These are phyloP conservation scores for Phycodurus eques DNA, from an alignment of 2,113 vertebrate genomes.

Conservation along the genomic window DNA sequence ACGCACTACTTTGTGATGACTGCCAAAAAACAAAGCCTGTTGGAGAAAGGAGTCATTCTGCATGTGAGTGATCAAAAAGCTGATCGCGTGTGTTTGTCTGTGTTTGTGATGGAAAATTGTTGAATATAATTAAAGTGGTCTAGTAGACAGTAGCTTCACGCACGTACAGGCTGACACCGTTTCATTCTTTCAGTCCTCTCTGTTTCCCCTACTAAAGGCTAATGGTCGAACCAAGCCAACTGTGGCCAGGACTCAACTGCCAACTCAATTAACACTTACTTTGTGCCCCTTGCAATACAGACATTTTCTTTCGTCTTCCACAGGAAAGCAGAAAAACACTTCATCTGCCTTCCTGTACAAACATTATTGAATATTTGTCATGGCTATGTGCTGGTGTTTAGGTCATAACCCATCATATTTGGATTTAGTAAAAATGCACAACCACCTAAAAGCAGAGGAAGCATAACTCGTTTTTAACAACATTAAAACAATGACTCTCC, in stretches of 20 bases:
- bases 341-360: constrained; percentile 21
- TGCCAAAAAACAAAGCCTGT: constrained; percentile 96
- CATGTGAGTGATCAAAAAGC: constrained; percentile 80
- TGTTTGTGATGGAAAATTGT: constrained; percentile 10
- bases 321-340: constrained; percentile 47
- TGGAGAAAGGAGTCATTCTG: constrained; percentile 97
- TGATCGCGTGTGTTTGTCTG: constrained; percentile 1
- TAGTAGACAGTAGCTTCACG: constrained; percentile 7
- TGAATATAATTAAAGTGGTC: constrained; percentile 8
- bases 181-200: constrained; percentile 9
- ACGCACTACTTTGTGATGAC: constrained; percentile 99
- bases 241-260: constrained; percentile 23
- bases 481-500: constrained; percentile 9
- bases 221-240: constrained; percentile 51
- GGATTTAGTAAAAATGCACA: not conserved
- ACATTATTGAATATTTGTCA: constrained; percentile 16
- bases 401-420: not conserved
- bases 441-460: not conserved
- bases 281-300: constrained; percentile 17
- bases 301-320: constrained; percentile 44
- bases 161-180: not conserved
- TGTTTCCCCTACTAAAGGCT: constrained; percentile 16
- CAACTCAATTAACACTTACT: constrained; percentile 31
- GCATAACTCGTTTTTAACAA: constrained; percentile 6
- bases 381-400: constrained; percentile 1